Evolutionary conservation across 1,140 invertebrate genomes (phyloP), one percentile per base, ranked within the genome.

Genomic region (Drosophila ananassae): DNA sequence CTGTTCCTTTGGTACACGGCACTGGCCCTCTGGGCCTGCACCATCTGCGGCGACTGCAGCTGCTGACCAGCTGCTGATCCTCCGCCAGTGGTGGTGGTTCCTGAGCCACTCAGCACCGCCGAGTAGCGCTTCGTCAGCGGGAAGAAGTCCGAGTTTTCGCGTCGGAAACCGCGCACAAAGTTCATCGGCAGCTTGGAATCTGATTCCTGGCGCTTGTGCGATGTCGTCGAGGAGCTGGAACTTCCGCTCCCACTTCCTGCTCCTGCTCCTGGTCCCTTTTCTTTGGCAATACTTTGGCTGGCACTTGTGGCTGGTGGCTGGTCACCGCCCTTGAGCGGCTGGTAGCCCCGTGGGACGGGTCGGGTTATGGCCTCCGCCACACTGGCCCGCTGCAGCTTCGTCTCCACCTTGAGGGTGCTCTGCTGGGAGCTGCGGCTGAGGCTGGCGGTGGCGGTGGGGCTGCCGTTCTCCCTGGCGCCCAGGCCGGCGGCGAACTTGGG

Each of bases 81-180:
- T 10, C 44, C 44, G 17, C 17, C 17, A 17, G 17, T 17, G 21
- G 39, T 7, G 34, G 24, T 12, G 6, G 56, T 1, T 21, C 54
- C 54, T 2, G 52, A 4, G 90, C 95, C 89, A 79, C 79, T 92
- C 52, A 90, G 93, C 90, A 96, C 93, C 7, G 95, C 96, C 25
- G 96, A 96, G 87, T 96, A 95, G 32, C 96, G 92, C n/a, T 94
- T 94, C 12, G 94, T 93, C 39, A 94, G 79, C 1, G 95, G 95
- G 81, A 96, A 96, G 64, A 97, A 95, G 82, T 97, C 96, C 0
- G 96, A 96, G 91, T 96, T 96, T 90, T 97, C 96, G 58, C 96
- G 93, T 25, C 96, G 93, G 85, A 97, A 96, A n/a, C 95, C 95
- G 63, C 95, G 94, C 41, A 95, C 94, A 87, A 96, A 96, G 56